Base-by-base conservation (phyloP, 2,797 vertebrate species). In the Silurus aristotelis region DNA sequence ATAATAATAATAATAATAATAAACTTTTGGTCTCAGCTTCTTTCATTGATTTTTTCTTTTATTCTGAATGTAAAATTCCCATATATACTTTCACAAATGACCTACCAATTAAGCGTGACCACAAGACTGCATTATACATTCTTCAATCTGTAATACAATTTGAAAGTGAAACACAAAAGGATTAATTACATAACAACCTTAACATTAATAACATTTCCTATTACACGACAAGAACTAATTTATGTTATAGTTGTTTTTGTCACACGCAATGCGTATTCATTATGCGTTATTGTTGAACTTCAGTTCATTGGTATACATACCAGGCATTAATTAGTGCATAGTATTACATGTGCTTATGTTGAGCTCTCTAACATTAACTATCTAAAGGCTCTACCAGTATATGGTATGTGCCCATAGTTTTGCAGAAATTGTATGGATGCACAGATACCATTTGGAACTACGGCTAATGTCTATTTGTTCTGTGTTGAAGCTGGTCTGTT, bases 191-290 rank as follows among this genome's bases (percentile, higher is more conserved):
- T 3, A n/a, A 78, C 14, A n/a, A 61, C 27, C 20, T 73, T 27
- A 27, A 56, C 72, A 75, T 75, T 75, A 75, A 61, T 61, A 78
- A 43, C 6, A 22, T 43, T 61, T 78, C 58, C 56, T n/a, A 12
- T 43, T 78, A 46, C 56, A 61, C 25, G 27, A 77, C 27, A 77
- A 77, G 58, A 61, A 78, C 17, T 43, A 61, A 78, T 78, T 43
- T 61, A 58, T 0, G 8, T 43, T 78, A 27, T 60, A 80, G 60
- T 10, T 64, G 77, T 61, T 79, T 76, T 80, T 80, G 60, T 43
- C 76, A 79, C 58, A 78, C 17, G 22, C 12, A 61, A n/a, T 63
- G 56, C 63, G 43, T 79, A 79, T 63, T 79, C 13, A 80, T 61
- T 78, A 46, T 61, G 20, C 31, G 3, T 78, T 63, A 61, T 1